phyloP scores from a whole-genome alignment of 1,140 invertebrate species.

The Hypsibius dujardini region DNA sequence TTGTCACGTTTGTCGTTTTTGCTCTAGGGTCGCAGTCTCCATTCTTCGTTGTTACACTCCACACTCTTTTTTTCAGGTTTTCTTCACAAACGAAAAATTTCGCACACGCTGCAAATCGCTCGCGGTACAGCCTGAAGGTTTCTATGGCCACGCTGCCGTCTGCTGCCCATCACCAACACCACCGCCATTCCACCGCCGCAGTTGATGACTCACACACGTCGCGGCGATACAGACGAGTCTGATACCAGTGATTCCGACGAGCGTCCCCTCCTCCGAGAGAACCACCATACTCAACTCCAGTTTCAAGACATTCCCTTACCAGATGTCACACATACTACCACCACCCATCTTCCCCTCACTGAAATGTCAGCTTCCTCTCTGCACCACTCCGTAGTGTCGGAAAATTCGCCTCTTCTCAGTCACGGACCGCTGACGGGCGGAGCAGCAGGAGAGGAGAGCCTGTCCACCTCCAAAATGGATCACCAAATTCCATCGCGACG shows the following conservation, averaged over 20 bases:
- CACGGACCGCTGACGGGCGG: background rate
- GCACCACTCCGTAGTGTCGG: background rate
- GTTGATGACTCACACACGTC: background rate
- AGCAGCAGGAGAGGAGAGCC: background rate
- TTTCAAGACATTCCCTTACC: conserved; percentile 10
- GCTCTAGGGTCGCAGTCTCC: too few species aligned
- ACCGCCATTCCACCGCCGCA: too few species aligned
- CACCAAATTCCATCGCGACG: background rate
- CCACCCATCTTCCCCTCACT: background rate
- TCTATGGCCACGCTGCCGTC: conserved; percentile 12
- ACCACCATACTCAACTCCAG: too few species aligned
- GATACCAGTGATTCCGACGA: background rate
- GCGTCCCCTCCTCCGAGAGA: background rate
- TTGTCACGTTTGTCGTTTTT: too few species aligned
- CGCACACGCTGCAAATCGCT: background rate
- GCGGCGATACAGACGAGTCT: background rate
- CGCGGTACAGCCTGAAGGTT: background rate
- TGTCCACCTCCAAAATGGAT: conserved; percentile 1
- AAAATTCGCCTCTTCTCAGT: background rate
- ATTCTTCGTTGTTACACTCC: background rate
- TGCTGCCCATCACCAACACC: background rate
- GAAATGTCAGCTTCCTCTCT: background rate
- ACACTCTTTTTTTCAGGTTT: conserved; percentile 1
- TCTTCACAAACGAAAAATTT: too few species aligned
- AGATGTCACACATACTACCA: background rate